phyloP scores from a whole-genome alignment of 2,888 invertebrate species.

The Patella ulyssiponensis region DNA sequence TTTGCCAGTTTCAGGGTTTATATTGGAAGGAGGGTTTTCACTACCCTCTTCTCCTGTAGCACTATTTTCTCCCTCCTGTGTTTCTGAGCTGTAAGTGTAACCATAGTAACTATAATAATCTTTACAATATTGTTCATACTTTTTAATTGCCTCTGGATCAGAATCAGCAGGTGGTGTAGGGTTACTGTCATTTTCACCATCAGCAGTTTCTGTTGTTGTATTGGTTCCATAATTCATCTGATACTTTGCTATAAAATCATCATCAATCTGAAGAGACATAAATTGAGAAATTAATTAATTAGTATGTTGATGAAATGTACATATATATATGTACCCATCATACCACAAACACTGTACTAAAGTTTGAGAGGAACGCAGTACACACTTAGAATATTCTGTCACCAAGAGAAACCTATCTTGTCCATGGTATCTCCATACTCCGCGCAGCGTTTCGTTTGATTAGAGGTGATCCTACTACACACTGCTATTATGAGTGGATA shows the following conservation, averaged over 20 bases:
- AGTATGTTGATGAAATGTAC: too few relatives aligned
- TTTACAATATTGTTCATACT: slow-evolving; percentile 40
- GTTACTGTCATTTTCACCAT: slow-evolving; percentile 26
- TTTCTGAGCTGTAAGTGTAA: slow-evolving; percentile 34
- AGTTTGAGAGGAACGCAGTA: too few relatives aligned
- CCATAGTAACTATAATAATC: slow-evolving; percentile 49
- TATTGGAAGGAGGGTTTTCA: slow-evolving; percentile 19
- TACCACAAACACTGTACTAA: too few relatives aligned
- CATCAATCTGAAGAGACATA: slow-evolving; percentile 81
- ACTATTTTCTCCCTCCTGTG: slow-evolving; percentile 19
- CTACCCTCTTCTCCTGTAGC: slow-evolving; percentile 10
- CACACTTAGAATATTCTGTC: too few relatives aligned
- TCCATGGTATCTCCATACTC: too few relatives aligned
- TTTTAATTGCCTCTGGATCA: slow-evolving; percentile 39
- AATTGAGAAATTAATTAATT: background rate
- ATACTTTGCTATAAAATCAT: slow-evolving; percentile 95
- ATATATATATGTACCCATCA: too few relatives aligned
- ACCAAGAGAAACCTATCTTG: too few relatives aligned
- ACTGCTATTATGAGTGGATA: too few relatives aligned
- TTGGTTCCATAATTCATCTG: slow-evolving; percentile 86
- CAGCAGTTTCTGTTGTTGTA: slow-evolving; percentile 30
- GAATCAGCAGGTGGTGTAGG: slow-evolving; percentile 13
- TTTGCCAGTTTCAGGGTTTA: slow-evolving; percentile 17
- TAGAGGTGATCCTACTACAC: too few relatives aligned
- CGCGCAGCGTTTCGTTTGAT: too few relatives aligned